Evolutionary conservation across 2,888 invertebrate species (phyloP).

Genomic region (Troides oblongomaculatus): DNA sequence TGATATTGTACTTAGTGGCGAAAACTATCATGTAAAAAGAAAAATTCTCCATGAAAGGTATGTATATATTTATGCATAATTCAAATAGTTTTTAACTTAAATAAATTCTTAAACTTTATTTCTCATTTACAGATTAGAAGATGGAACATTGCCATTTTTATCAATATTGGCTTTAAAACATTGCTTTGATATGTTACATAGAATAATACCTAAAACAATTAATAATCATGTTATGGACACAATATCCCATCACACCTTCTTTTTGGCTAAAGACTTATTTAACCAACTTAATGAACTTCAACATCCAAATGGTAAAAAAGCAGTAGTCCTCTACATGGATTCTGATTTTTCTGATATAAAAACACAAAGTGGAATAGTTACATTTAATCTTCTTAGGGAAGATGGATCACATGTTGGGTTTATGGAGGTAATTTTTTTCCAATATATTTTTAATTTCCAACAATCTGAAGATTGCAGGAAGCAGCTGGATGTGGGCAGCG

Average conservation of each 20-base stretch:
- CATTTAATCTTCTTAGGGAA: slow-evolving; percentile 90
- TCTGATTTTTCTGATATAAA: slow-evolving; percentile 81
- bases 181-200: slow-evolving; percentile 88
- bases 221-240: slow-evolving; percentile 77
- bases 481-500: too few relatives aligned
- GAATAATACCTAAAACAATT: slow-evolving; percentile 79
- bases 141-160: slow-evolving; percentile 94
- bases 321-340: slow-evolving; percentile 87
- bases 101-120: background rate
- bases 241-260: slow-evolving; percentile 87
- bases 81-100: background rate
- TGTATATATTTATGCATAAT: background rate
- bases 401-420: slow-evolving; percentile 92
- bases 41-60: slow-evolving; percentile 86
- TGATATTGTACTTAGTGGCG: slow-evolving; percentile 87
- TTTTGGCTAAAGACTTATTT: slow-evolving; percentile 87
- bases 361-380: slow-evolving; percentile 91
- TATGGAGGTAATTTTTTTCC: slow-evolving; percentile 83
- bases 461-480: too few relatives aligned
- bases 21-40: slow-evolving; percentile 86
- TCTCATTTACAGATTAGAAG: slow-evolving; percentile 87
- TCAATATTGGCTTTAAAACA: slow-evolving; percentile 90
- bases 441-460: background rate
- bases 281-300: slow-evolving; percentile 80
- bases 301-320: slow-evolving; percentile 86